phyloP scores from a whole-genome alignment of 2,888 invertebrate species.

The Lycia hirtaria region DNA sequence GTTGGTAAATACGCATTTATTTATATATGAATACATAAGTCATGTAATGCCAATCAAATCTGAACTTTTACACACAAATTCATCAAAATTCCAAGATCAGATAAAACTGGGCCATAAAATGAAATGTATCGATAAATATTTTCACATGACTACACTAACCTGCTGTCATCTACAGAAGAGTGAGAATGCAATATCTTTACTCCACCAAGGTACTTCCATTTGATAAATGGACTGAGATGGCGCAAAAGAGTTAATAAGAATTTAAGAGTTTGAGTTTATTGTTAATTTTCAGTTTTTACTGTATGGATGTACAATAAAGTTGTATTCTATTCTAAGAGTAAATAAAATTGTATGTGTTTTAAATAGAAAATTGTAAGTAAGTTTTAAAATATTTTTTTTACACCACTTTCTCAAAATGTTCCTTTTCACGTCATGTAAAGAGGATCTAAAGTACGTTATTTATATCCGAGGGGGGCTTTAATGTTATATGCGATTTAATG shows the following conservation, averaged over 20 bases:
- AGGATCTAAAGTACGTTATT: too few species aligned
- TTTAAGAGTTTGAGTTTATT: not conserved
- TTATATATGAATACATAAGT: too few species aligned
- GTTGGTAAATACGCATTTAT: too few species aligned
- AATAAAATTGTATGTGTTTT: not conserved
- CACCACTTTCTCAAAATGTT: too few species aligned
- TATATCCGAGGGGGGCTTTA: too few species aligned
- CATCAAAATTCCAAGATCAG: not conserved
- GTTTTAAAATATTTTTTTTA: too few species aligned
- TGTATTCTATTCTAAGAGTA: too few species aligned
- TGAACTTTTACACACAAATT: not conserved
- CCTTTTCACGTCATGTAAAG: too few species aligned
- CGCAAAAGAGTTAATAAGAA: not conserved
- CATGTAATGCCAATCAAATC: too few species aligned
- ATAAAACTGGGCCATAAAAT: conserved; percentile 40
- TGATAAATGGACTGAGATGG: conserved; percentile 8
- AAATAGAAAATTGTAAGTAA: not conserved
- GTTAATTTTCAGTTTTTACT: too few species aligned
- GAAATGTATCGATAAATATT: conserved; percentile 43
- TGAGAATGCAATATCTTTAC: conserved; percentile 39
- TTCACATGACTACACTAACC: conserved; percentile 47
- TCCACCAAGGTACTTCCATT: not conserved
- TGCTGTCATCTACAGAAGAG: conserved; percentile 48
- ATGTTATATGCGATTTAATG: too few species aligned
- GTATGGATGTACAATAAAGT: too few species aligned